Evolutionary conservation across 2,888 invertebrate species (phyloP), one percentile per base, ranked within the genome.

Genomic region (Malachius bipustulatus): DNA sequence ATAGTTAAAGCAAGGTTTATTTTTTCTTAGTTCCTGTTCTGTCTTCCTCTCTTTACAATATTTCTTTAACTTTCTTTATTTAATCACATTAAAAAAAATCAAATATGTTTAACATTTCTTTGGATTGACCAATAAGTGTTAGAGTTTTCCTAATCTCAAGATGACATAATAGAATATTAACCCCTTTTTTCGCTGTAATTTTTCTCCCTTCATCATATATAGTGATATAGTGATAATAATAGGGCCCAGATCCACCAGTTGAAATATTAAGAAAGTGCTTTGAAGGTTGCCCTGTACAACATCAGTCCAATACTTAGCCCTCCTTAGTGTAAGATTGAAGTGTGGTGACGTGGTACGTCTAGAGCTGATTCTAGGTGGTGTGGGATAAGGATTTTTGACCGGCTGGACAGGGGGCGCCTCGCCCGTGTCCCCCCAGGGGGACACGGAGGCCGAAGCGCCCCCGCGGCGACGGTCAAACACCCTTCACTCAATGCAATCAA

Each of bases 381-480:
- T 62, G 62, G 60, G 60, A 70, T 69, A 74, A 75, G 75, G 75
- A 73, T 75, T 75, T 75, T 75, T 75, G 75, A 75, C 70, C 74
- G 75, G 69, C 69, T 63, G 59, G 42, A 41, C 43, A 39, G 42
- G 45, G 40, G 38, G 34, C 12, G 29, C 6, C 4, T 29, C 29
- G 29, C 6, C 6, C 11, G 29, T 6, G 8, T 6, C 10, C 29
- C 9, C 11, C 9, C 10, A 10, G 16, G 11, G 8, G 16, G 8
- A 31, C n/a, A 32, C 32, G 24, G 16, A 12, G 31, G 12, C 36
- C 15, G 35, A 34, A 15, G 27, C 32, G 33, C 19, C 19, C 43
- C 51, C 43, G 44, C 48, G 66, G 67, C 55, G 59, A 77, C 77
- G 78, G 76, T 79, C 78, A 78, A 78, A 78, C 77, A 78, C 77